A percentile compares a stretch with the other conserved stretches of the same genome.
Conservation (phyloP, 2,797 vertebrate genomes). For the Pantherophis alleghaniensis region DNA sequence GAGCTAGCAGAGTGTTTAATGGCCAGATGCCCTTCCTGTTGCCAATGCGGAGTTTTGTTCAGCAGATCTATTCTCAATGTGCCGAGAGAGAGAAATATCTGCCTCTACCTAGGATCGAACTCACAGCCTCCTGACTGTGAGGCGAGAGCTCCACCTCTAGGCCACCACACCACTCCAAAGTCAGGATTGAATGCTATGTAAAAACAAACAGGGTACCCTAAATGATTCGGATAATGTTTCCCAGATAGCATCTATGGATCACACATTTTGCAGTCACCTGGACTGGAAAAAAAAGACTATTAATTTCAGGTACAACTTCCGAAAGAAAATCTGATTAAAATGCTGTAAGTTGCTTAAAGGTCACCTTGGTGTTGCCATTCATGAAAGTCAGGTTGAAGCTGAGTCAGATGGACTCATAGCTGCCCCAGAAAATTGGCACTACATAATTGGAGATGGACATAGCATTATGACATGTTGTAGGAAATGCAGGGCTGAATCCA, state of each 20-base stretch:
- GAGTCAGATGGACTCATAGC: not conserved
- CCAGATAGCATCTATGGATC: constrained; percentile 43
- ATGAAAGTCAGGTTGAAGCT: rapidly evolving
- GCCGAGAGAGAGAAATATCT: too few relatives aligned
- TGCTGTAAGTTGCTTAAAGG: not conserved
- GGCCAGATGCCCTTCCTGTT: too few relatives aligned
- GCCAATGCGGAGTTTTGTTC: too few relatives aligned
- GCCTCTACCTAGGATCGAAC: too few relatives aligned
- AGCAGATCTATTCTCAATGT: too few relatives aligned
- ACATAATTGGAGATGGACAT: not conserved
- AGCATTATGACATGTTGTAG: not conserved
- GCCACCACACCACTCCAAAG: not conserved
- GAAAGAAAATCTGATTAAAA: constrained; percentile 17
- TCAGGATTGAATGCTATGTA: constrained; percentile 22
- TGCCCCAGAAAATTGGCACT: not conserved
- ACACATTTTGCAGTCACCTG: constrained; percentile 45
- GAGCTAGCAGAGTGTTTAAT: too few relatives aligned
- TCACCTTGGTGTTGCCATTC: not conserved
- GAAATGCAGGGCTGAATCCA: not conserved
- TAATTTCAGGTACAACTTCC: constrained; percentile 7
- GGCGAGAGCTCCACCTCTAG: too few relatives aligned
- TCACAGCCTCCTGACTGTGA: too few relatives aligned
- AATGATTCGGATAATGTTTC: constrained; percentile 34
- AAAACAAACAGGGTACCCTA: constrained; percentile 53
- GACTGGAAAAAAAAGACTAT: constrained; percentile 28